Percentiles rank a stretch among this genome's conserved stretches.
These are phyloP conservation scores for Psophia crepitans DNA, from an alignment of 2,113 vertebrate species.

Conservation along the genomic window DNA sequence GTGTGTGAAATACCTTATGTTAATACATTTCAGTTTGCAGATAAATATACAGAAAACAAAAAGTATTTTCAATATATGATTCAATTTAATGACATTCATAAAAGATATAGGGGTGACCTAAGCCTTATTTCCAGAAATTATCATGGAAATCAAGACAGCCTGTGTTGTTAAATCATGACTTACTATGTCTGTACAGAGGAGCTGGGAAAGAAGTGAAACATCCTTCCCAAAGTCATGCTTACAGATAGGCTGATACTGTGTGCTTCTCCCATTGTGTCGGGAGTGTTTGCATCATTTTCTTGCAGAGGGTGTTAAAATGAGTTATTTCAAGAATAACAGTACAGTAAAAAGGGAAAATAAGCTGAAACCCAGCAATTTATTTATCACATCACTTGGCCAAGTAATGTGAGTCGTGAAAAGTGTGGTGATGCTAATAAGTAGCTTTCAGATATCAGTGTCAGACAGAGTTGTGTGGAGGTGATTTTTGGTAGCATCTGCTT, in stretches of 20 bases:
- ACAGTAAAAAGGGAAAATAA: not conserved
- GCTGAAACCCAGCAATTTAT: not conserved
- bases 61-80: not conserved
- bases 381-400: not conserved
- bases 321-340: not conserved
- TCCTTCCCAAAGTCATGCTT: not conserved
- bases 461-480: not conserved
- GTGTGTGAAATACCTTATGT: not conserved
- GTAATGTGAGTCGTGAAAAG: not conserved
- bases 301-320: not conserved
- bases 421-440: not conserved
- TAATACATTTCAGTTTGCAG: not conserved
- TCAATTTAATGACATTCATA: not conserved
- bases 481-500: not conserved
- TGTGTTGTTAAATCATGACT: not conserved
- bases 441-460: not conserved
- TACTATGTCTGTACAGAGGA: not conserved
- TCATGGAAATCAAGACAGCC: not conserved
- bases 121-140: not conserved
- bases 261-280: not conserved
- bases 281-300: not conserved
- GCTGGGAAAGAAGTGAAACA: not conserved
- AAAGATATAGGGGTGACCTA: not conserved
- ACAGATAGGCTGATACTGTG: not conserved
- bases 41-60: not conserved